Evolutionary conservation across 2,888 invertebrate species (phyloP), one percentile per base, ranked within the genome.

Genomic region (Hemithea aestivaria): DNA sequence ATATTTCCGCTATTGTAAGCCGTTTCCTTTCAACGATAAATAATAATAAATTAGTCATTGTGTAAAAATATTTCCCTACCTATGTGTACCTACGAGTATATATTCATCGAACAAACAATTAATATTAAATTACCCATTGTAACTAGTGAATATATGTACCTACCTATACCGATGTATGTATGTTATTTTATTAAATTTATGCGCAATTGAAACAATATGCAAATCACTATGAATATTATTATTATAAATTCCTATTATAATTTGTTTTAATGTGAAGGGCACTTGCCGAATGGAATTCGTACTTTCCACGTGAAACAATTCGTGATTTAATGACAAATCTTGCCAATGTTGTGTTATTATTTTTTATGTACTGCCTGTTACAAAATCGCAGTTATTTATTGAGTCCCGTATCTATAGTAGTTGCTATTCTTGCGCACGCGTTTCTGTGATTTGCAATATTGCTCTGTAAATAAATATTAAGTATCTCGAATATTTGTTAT

Each of bases 401-500:
- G 22, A 5, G 7, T 32, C 29, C 16, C 5, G 2, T 4, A 16
- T 58, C 48, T 52, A 54, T 61, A 53, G 51, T 52, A 57, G 56
- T 57, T 53, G 66, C 64, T 63, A 66, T 62, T 65, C 56, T 61
- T 57, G 61, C 65, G 67, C 81, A 79, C 76, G 74, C 74, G 64
- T 73, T 68, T 74, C 79, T 85, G 83, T 85, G 84, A 84, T 85
- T 82, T 79, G 76, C 79, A 76, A 74, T 68, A 67, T 74, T 76
- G 76, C 77, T 76, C 58, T 85, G 84, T 85, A 84, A 75, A 84
- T 85, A 84, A 60, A 61, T 58, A 16, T 16, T 16, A n/a, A n/a
- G n/a, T n/a, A 16, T 72, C 78, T 80, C 77, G 76, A 79, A 77
- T 80, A 74, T 77, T 83, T 79, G 85, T 85, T 87, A 83, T 81